These are phyloP conservation scores for Asobara japonica DNA, from an alignment of 1,140 invertebrate species.

Conservation along the genomic window DNA sequence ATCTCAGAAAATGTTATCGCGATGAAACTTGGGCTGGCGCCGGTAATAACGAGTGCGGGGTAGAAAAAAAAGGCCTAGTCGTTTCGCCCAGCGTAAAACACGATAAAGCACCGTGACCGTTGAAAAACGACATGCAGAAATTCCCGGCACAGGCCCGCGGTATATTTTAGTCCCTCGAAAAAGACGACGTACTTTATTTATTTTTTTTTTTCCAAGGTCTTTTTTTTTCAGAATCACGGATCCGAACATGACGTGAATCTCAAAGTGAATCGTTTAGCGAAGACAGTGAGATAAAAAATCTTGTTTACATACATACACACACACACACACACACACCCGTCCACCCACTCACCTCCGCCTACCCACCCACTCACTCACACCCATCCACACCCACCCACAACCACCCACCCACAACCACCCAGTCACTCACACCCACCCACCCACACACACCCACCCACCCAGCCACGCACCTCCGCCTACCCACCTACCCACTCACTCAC, in stretches of 20 bases:
- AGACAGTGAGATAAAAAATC: neutral
- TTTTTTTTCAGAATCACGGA: constrained; percentile 13
- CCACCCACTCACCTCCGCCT: no score
- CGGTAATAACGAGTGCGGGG: neutral
- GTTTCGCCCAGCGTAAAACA: neutral
- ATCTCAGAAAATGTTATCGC: neutral
- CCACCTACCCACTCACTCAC: no score
- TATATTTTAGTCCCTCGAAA: constrained; percentile 21
- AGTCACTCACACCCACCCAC: no score
- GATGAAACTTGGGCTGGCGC: neutral
- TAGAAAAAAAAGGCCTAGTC: neutral
- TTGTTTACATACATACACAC: no score
- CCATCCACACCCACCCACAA: neutral
- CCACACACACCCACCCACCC: no score
- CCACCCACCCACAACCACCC: no score
- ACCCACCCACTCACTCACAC: no score
- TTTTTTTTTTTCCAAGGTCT: neutral
- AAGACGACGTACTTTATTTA: neutral
- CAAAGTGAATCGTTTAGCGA: constrained; percentile 11
- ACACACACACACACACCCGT: no score
- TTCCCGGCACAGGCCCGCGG: neutral
- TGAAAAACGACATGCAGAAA: neutral
- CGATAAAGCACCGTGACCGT: neutral
- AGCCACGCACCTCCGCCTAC: no score
- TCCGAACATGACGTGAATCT: constrained; percentile 26